phyloP scores from a whole-genome alignment of 2,888 invertebrate genomes.

The Zelleria hepariella region DNA sequence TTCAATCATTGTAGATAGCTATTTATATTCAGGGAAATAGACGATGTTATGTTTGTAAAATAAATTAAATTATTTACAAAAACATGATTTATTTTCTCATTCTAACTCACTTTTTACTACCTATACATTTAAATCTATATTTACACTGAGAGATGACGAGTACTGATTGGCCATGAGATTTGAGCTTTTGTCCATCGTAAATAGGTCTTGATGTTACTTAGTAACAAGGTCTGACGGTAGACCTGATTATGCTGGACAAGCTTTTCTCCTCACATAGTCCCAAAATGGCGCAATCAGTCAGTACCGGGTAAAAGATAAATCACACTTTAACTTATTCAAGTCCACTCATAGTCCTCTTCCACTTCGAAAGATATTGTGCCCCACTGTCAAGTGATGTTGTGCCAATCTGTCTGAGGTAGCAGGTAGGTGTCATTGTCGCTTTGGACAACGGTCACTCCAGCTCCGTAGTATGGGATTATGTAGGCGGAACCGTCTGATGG shows the following conservation, averaged over 20 bases:
- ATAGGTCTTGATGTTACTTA: too few relatives aligned
- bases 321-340: slow-evolving; percentile 31
- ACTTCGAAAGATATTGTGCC: slow-evolving; percentile 60
- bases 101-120: background rate
- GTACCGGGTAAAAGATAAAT: slow-evolving; percentile 1
- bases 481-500: slow-evolving; percentile 97
- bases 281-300: too few relatives aligned
- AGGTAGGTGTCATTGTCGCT: slow-evolving; percentile 90
- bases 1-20: too few relatives aligned
- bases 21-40: too few relatives aligned
- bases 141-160: too few relatives aligned
- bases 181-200: too few relatives aligned
- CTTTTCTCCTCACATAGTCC: too few relatives aligned
- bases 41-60: slow-evolving; percentile 2
- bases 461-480: slow-evolving; percentile 94
- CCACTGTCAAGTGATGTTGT: slow-evolving; percentile 70
- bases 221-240: too few relatives aligned
- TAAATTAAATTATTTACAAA: background rate
- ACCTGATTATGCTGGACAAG: too few relatives aligned
- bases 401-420: slow-evolving; percentile 85
- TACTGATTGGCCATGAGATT: too few relatives aligned
- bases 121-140: too few relatives aligned
- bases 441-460: slow-evolving; percentile 83
- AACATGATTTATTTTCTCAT: background rate
- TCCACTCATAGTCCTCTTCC: slow-evolving; percentile 66